Evolutionary conservation across 2,888 invertebrate species (phyloP).

Genomic region (Lasioglossum vierecki): DNA sequence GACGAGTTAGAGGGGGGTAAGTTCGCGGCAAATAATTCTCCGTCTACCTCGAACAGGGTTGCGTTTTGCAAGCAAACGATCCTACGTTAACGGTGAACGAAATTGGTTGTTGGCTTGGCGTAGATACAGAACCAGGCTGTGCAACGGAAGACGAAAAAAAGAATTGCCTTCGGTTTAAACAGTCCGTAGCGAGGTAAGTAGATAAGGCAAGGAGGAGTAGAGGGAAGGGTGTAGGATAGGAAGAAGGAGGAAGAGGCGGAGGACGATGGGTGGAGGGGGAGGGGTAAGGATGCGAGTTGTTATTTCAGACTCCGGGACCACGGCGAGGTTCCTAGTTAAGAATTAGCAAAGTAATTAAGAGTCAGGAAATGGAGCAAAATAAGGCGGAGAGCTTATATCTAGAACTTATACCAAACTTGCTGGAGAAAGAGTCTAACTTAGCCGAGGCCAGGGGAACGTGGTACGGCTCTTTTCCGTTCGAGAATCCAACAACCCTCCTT

Average conservation of each 20-base stretch:
- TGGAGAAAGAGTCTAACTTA: conserved; percentile 67
- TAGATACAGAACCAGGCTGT: conserved; percentile 26
- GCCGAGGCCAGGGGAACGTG: conserved; percentile 65
- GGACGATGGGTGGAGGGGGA: conserved; percentile 16
- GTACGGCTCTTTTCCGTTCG: conserved; percentile 72
- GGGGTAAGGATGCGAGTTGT: conserved; percentile 72
- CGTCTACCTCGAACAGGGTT: conserved; percentile 21
- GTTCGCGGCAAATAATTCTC: conserved; percentile 42
- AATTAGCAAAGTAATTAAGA: conserved; percentile 83
- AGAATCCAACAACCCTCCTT: conserved; percentile 64
- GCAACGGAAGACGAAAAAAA: conserved; percentile 52
- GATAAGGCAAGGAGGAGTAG: conserved; percentile 46
- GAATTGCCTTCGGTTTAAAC: conserved; percentile 65
- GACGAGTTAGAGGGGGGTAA: not conserved
- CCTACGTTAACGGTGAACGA: conserved; percentile 52
- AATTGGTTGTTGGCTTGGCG: conserved; percentile 61
- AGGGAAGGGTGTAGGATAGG: not conserved
- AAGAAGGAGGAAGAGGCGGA: not conserved
- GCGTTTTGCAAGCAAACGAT: conserved; percentile 53
- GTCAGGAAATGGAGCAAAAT: conserved; percentile 80
- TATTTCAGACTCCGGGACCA: conserved; percentile 77
- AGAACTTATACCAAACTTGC: conserved; percentile 77
- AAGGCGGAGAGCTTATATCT: conserved; percentile 77
- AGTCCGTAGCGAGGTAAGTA: conserved; percentile 54
- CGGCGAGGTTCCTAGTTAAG: conserved; percentile 77